Evolutionary conservation across 2,113 vertebrate species (phyloP).

Genomic region (Chloropsis cyanopogon): DNA sequence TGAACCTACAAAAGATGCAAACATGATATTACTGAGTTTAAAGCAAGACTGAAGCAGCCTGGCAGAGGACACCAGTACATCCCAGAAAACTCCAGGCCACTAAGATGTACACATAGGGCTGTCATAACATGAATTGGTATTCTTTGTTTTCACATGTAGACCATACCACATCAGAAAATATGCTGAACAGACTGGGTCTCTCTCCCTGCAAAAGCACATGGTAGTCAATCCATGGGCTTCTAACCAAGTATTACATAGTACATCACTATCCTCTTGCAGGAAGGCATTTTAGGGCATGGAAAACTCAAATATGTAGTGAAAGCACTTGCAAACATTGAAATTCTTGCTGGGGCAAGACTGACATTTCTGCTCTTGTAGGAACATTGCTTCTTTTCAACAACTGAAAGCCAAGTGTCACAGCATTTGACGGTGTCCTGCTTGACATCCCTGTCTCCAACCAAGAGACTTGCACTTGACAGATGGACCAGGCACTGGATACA

Average conservation of each 20-base stretch:
- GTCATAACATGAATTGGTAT: not conserved
- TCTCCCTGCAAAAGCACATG: not conserved
- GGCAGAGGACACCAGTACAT: not conserved
- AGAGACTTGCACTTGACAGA: not conserved
- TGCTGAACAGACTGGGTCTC: not conserved
- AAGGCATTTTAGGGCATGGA: not conserved
- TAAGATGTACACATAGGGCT: not conserved
- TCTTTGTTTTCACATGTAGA: not conserved
- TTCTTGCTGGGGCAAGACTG: not conserved
- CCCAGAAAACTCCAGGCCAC: not conserved
- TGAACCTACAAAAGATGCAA: slow-evolving; percentile 77
- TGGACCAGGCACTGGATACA: too few species aligned
- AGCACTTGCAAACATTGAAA: not conserved
- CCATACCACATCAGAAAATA: not conserved
- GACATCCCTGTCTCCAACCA: not conserved
- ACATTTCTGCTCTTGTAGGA: not conserved
- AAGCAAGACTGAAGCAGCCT: not conserved
- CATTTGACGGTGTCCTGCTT: not conserved
- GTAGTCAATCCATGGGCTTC: not conserved
- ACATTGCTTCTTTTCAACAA: not conserved
- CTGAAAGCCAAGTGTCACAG: not conserved
- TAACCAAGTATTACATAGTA: not conserved
- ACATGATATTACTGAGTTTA: not conserved
- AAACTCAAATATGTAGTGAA: not conserved
- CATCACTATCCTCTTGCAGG: not conserved